Base-by-base conservation (phyloP, 2,797 vertebrate genomes). In the Picus viridis region DNA sequence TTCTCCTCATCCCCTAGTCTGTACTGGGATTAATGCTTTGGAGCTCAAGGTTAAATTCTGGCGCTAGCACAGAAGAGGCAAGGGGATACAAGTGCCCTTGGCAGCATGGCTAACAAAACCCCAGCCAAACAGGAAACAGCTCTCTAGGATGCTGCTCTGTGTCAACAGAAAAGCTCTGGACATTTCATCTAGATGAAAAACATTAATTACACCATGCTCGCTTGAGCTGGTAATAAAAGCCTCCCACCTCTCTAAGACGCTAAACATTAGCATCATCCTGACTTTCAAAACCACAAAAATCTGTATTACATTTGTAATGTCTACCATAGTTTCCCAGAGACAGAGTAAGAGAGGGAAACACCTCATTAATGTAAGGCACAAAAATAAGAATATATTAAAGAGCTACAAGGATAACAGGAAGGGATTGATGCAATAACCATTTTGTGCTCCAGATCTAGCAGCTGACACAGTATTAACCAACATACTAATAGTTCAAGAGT, bases 81-180 rank as follows among this genome's bases (percentile, higher is more conserved):
- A 81, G 24, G 23, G 41, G 54, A 87, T 36, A 83, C n/a, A 83
- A 86, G 51, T 41, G 58, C 54, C 77, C 87, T 49, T 89, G 86
- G 84, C 84, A 95, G 65, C 0, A 1, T 65, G 83, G 64, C 62
- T 19, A 51, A 71, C 10, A 88, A 64, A 92, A 74, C 9, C 36
- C 24, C 39, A 82, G 88, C 62, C 93, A 92, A 92, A 78, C 39
- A 93, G 92, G 73, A 96, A 92, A 70, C 91, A 81, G 73, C 83
- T 78, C 75, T 96, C 89, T 61, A 89, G 76, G 89, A 91, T 76
- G 85, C 43, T 89, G 67, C 54, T 83, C 57, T 72, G 30, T 65
- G 70, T 83, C 30, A 9, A 89, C 68, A 81, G 76, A 19, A 83
- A 81, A 91, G 27, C 83, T 89, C 76, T 88, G 59, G 76, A 92